Base-by-base conservation (phyloP, 2,113 vertebrate genomes). In the Sturnus vulgaris region DNA sequence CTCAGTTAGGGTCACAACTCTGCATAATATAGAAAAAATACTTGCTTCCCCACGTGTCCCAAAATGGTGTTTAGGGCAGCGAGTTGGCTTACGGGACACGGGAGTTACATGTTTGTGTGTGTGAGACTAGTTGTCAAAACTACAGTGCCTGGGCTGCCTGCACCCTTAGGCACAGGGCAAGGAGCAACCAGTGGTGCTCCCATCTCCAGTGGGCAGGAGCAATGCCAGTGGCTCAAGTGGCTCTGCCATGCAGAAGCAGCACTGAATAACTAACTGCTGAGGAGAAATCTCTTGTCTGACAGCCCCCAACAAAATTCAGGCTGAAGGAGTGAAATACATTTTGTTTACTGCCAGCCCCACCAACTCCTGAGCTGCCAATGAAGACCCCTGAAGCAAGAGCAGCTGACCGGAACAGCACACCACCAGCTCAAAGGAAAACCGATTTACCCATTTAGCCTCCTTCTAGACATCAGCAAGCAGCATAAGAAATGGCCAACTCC, bases 391-490 rank as follows among this genome's bases (percentile, higher is more conserved):
- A 75, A 39, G n/a, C 2, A 2, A 85, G 56, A 40, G 44, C 59
- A 86, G 59, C 71, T 71, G 50, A 78, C 35, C 7, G 68, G 56
- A 82, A 64, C 49, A 63, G 64, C 8, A 3, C 15, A 49, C 31
- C 31, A 72, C 35, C 55, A 39, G 70, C 31, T 71, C 39, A 53
- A 85, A 96, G 71, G 24, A 76, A 90, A 91, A 96, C 60, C 3
- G 0, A 78, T 87, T 64, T 49, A 50, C 30, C 28, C 71, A 0
- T 28, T 90, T 18, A 66, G 64, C 3, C 61, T 94, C 80, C 84
- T 89, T 86, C 49, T n/a, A 86, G 64, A 73, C 88, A 72, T 78
- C 73, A 86, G 55, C 64, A 94, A 88, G 84, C 39, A 78, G 86
- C 18, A 0, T 5, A 71, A 96, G 89, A 84, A 90, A 86, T 25